Evolutionary conservation across 2,797 vertebrate species (phyloP).

Genomic region (Pseudochromis fuscus): DNA sequence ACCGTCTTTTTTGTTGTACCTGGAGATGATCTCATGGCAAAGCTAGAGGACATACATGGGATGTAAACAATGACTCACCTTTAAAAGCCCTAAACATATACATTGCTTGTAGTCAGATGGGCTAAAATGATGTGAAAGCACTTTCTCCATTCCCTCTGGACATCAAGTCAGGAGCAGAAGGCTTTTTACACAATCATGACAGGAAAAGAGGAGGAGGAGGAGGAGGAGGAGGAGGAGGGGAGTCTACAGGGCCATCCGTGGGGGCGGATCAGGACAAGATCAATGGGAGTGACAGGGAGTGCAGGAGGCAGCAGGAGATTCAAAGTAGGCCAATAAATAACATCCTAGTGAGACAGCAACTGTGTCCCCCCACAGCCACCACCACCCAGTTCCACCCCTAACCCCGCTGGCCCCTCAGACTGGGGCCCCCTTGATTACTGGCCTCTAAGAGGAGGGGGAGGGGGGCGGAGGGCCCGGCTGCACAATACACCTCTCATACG

Average conservation of each 20-base stretch:
- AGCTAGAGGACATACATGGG: constrained; percentile 7
- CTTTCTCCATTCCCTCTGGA: constrained; percentile 35
- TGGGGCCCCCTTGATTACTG: constrained; percentile 77
- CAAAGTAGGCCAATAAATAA: constrained; percentile 87
- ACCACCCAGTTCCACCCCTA: constrained; percentile 38
- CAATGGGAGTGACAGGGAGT: constrained; percentile 84
- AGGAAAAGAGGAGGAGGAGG: constrained; percentile 19
- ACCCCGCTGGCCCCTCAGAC: constrained; percentile 50
- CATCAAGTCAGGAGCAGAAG: constrained; percentile 22
- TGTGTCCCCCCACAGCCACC: constrained; percentile 57
- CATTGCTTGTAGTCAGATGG: constrained; percentile 19
- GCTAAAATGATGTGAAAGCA: constrained; percentile 30
- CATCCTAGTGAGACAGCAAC: constrained; percentile 81
- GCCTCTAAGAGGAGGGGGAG: constrained; percentile 37
- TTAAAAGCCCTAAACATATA: constrained; percentile 23
- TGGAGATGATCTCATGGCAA: constrained; percentile 20
- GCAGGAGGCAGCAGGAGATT: constrained; percentile 83
- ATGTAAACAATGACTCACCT: constrained; percentile 37
- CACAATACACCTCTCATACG: constrained; percentile 78
- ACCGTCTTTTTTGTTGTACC: background rate
- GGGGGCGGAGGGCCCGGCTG: constrained; percentile 44
- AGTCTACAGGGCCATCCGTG: constrained; percentile 49
- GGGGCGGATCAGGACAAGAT: constrained; percentile 80
- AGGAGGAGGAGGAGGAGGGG: constrained; percentile 1
- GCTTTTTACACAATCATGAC: constrained; percentile 46